Evolutionary conservation across 2,888 invertebrate species (phyloP).

Genomic region (Dinocampus coccinellae): DNA sequence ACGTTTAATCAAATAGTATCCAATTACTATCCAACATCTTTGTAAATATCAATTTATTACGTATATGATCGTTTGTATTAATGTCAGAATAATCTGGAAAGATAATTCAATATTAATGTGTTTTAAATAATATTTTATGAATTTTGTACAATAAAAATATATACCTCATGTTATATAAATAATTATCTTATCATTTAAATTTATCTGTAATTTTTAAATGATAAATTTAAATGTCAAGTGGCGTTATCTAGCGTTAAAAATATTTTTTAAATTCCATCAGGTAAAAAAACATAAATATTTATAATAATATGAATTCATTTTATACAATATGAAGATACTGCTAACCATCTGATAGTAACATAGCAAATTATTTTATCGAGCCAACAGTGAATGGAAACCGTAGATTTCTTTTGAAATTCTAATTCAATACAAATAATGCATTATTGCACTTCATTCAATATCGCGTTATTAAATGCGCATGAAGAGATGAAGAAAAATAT

Average conservation of each 20-base stretch:
- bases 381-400: too few relatives aligned
- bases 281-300: too few relatives aligned
- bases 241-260: neutral
- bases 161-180: neutral
- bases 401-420: neutral
- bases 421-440: too few relatives aligned
- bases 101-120: neutral
- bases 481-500: neutral
- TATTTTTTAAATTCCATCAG: neutral
- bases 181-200: neutral
- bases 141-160: neutral
- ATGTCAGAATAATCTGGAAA: neutral
- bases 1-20: neutral
- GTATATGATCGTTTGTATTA: neutral
- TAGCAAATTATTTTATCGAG: neutral
- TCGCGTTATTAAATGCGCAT: neutral
- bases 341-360: neutral
- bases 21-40: too few relatives aligned
- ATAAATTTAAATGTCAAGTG: neutral
- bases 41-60: neutral
- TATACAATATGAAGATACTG: neutral
- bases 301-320: neutral
- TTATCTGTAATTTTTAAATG: neutral
- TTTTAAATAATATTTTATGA: neutral
- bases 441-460: neutral